These are phyloP conservation scores for Pholis gunnellus DNA, from an alignment of 2,113 vertebrate species.

Conservation along the genomic window DNA sequence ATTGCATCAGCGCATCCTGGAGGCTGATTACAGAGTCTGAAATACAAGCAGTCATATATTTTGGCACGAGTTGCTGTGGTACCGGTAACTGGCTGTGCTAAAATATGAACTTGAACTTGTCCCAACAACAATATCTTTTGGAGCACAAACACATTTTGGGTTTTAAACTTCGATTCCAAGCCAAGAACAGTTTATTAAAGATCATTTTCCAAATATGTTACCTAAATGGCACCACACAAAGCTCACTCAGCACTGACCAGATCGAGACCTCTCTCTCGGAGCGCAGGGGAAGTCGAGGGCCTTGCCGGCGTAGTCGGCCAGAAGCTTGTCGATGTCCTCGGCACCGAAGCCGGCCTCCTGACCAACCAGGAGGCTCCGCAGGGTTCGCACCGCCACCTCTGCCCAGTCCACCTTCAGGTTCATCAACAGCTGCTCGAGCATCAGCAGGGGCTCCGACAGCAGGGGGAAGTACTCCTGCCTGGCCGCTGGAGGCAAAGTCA, in stretches of 20 bases:
- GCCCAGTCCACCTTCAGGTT: constrained; percentile 98
- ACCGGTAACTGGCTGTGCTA: neutral
- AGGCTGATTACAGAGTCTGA: constrained; percentile 91
- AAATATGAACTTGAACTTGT: neutral
- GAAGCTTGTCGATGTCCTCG: constrained; percentile 88
- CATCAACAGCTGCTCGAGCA: constrained; percentile 98
- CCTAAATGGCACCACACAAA: neutral
- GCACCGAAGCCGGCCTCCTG: constrained; percentile 87
- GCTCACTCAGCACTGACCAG: constrained; percentile 83
- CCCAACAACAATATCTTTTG: neutral
- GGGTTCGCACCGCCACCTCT: constrained; percentile 85
- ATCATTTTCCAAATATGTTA: neutral
- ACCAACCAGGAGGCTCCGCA: constrained; percentile 86
- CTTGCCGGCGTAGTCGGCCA: constrained; percentile 91
- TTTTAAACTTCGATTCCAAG: neutral
- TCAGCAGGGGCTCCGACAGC: constrained; percentile 91
- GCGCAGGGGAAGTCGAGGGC: constrained; percentile 93
- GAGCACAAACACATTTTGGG: neutral
- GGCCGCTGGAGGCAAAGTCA: constrained; percentile 90
- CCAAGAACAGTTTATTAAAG: neutral
- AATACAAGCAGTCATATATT: neutral
- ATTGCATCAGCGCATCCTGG: constrained; percentile 85
- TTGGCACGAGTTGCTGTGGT: neutral
- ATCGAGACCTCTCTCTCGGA: constrained; percentile 86
- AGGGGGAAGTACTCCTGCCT: constrained; percentile 90